Conservation (phyloP, 1,140 invertebrate genomes). For the Phenacoccus solenopsis region DNA sequence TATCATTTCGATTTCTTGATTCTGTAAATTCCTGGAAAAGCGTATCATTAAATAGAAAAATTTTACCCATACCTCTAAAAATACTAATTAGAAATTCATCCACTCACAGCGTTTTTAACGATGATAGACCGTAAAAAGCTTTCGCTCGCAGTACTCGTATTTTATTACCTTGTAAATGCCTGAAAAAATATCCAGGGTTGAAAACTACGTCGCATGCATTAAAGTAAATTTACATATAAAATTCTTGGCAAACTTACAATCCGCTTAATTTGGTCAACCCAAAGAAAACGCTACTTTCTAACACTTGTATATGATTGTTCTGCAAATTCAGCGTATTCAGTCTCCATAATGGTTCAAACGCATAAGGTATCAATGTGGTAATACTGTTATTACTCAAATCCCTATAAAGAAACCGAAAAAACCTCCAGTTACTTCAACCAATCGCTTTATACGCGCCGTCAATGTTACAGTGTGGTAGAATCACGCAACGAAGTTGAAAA, state of each 20-base stretch:
- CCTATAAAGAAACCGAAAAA: no score
- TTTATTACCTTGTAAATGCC: slow-evolving; percentile 31
- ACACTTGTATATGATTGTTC: slow-evolving; percentile 30
- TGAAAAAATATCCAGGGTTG: slow-evolving; percentile 22
- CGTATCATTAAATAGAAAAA: no score
- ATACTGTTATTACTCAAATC: slow-evolving; percentile 33
- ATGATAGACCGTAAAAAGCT: slow-evolving; percentile 31
- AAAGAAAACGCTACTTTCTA: slow-evolving; percentile 31
- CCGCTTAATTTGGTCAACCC: slow-evolving; percentile 31
- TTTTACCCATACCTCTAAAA: no score
- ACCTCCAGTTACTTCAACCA: no score
- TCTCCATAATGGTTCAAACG: slow-evolving; percentile 32
- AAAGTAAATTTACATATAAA: neutral
- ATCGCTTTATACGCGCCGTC: no score
- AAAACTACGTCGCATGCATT: neutral
- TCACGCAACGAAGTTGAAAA: no score
- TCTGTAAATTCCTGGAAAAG: slow-evolving; percentile 28
- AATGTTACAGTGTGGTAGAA: no score
- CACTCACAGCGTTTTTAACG: slow-evolving; percentile 30
- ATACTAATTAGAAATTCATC: neutral
- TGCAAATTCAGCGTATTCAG: slow-evolving; percentile 32
- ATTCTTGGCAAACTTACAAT: slow-evolving; percentile 30
- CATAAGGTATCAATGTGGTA: slow-evolving; percentile 26
- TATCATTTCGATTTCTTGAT: slow-evolving; percentile 27
- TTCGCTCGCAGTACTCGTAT: slow-evolving; percentile 28